Base-by-base conservation (phyloP, 2,888 invertebrate genomes). In the Lepidocyrtoides sp. region DNA sequence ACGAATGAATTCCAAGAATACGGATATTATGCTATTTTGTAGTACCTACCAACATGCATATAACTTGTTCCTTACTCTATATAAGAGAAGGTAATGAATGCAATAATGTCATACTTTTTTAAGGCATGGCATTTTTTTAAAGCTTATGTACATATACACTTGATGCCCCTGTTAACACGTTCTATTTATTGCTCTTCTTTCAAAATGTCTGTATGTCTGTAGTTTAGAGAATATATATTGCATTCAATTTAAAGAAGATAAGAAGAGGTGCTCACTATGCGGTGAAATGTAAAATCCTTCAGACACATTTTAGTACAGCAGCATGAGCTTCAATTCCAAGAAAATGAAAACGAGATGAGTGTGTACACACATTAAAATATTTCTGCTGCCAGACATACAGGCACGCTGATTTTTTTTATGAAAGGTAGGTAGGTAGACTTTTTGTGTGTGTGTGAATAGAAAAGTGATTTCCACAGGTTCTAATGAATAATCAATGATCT, bases 401-500 rank as follows among this genome's bases (percentile, higher is more conserved):
- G 48, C 48, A 48, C 48, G 48, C 48, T 14, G 12, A n/a, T 48
- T 48, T 4, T 48, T 48, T n/a, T n/a, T n/a, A n/a, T 48, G 3
- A 48, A 2, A 8, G 1, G 8, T 2, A 60, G 14, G 32, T 29
- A 10, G 1, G 17, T 29, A 29, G 51, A 12, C 48, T 4, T 2
- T 26, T 63, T 8, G 12, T n/a, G n/a, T n/a, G 17, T 63, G 10
- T 66, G 48, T 48, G 48, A 66, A 2, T 8, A 23, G 12, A 51
- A 60, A 63, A 66, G 48, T 48, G 82, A 82, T 82, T 82, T 83
- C 36, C 66, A 83, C 32, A 48, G 36, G 48, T 4, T 36, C 29
- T 69, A 85, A 85, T 85, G 84, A 85, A 85, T 85, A 85, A 85
- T 85, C 84, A 72, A 72, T 85, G 84, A 72, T 29, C 36, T 7